These are phyloP conservation scores for Denticeps clupeoides DNA, from an alignment of 2,797 vertebrate genomes.

Conservation along the genomic window DNA sequence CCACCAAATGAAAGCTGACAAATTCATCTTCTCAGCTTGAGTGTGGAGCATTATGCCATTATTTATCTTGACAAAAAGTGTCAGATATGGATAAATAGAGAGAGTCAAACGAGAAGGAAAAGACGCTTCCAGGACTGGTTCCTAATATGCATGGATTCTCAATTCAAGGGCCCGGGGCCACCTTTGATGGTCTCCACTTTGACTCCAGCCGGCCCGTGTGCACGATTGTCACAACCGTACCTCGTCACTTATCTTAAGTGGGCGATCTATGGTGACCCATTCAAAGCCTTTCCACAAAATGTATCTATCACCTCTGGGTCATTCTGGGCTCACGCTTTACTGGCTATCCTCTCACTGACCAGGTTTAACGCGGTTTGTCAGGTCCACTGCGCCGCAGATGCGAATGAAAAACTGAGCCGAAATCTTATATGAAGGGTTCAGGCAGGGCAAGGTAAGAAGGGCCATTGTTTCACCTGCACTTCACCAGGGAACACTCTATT, in stretches of 20 bases:
- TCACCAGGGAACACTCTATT: conserved; percentile 5
- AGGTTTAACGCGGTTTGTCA: conserved; percentile 2
- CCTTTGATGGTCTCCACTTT: neutral
- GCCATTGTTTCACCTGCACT: neutral
- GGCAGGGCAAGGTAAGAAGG: conserved; percentile 1
- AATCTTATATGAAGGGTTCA: conserved; percentile 14
- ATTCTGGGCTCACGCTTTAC: conserved; percentile 4
- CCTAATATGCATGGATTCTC: neutral
- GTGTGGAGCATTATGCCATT: conserved; percentile 19
- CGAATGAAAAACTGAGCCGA: neutral
- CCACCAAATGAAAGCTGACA: conserved; percentile 34
- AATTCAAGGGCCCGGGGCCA: neutral
- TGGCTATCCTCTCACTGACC: neutral
- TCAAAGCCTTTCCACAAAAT: conserved; percentile 9
- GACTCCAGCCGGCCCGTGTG: neutral
- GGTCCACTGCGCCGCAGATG: conserved; percentile 4
- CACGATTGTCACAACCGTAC: conserved; percentile 5
- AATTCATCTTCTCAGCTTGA: conserved; percentile 30
- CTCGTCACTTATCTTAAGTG: conserved; percentile 2
- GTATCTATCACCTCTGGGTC: conserved; percentile 7
- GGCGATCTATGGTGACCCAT: conserved; percentile 8
- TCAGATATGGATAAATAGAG: conserved; percentile 19
- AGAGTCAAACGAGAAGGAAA: neutral
- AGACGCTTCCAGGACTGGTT: conserved; percentile 11
- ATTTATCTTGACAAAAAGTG: conserved; percentile 26